Percentiles rank a stretch among this genome's conserved stretches.
Evolutionary conservation across 1,140 invertebrate species (phyloP).

Genomic region (Penaeus chinensis): DNA sequence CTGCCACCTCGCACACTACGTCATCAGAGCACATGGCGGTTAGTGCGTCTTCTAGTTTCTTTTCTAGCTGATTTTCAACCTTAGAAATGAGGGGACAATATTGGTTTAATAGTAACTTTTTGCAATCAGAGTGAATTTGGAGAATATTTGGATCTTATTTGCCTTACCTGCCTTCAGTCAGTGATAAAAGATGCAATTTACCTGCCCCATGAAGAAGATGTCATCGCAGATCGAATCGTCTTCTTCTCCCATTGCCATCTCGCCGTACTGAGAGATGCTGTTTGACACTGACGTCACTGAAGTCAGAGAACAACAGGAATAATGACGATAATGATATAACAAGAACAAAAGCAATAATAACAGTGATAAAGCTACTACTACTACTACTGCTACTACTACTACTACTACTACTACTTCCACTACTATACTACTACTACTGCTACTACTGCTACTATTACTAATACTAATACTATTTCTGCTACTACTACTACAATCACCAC

Average conservation of each 20-base stretch:
- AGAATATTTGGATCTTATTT: background rate
- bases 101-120: background rate
- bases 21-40: slow-evolving; percentile 66
- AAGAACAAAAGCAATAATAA: background rate
- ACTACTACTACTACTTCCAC: background rate
- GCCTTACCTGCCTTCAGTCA: background rate
- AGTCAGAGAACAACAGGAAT: slow-evolving; percentile 36
- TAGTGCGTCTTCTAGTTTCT: slow-evolving; percentile 64
- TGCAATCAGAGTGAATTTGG: background rate
- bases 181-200: slow-evolving; percentile 25
- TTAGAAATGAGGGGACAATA: slow-evolving; percentile 56
- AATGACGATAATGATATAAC: background rate
- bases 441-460: background rate
- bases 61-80: slow-evolving; percentile 66
- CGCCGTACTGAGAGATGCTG: slow-evolving; percentile 67
- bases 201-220: slow-evolving; percentile 66
- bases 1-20: slow-evolving; percentile 67
- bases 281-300: slow-evolving; percentile 67
- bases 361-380: background rate
- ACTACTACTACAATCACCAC: too few relatives aligned
- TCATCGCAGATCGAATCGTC: slow-evolving; percentile 67
- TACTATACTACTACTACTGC: background rate
- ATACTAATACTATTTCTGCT: too few relatives aligned
- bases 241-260: slow-evolving; percentile 67
- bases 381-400: background rate